These are phyloP conservation scores for Pachydiplax longipennis DNA, from an alignment of 2,888 invertebrate genomes.

Conservation along the genomic window DNA sequence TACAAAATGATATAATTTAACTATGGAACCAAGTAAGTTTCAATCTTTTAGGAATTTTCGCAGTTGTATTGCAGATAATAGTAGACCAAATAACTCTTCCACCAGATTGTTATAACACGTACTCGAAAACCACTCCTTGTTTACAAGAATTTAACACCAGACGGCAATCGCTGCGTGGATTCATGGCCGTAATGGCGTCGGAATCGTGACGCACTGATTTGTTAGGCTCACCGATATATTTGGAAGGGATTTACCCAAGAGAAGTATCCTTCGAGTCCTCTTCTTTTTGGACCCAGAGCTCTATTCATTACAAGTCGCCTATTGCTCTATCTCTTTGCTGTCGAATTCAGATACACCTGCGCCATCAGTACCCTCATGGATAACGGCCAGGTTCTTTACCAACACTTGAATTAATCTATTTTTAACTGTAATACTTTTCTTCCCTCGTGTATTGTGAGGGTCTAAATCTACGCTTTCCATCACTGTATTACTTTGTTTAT, in stretches of 20 bases:
- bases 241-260: slow-evolving; percentile 37
- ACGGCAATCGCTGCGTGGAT: not conserved
- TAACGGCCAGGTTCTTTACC: not conserved
- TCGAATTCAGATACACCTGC: not conserved
- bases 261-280: not conserved
- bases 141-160: not conserved
- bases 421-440: slow-evolving; percentile 2
- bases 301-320: not conserved
- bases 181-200: slow-evolving; percentile 5
- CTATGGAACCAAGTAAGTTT: no score
- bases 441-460: not conserved
- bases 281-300: not conserved
- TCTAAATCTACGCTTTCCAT: no score
- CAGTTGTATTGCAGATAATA: no score
- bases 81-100: no score
- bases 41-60: no score
- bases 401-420: slow-evolving; percentile 34
- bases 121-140: no score
- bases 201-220: not conserved
- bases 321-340: slow-evolving; percentile 7
- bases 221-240: slow-evolving; percentile 17
- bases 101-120: no score
- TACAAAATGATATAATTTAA: no score
- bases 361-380: not conserved
- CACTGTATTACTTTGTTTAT: not conserved